Evolutionary conservation across 1,140 invertebrate species (phyloP), one percentile per base, ranked within the genome.

Genomic region (Drepana arcuata): DNA sequence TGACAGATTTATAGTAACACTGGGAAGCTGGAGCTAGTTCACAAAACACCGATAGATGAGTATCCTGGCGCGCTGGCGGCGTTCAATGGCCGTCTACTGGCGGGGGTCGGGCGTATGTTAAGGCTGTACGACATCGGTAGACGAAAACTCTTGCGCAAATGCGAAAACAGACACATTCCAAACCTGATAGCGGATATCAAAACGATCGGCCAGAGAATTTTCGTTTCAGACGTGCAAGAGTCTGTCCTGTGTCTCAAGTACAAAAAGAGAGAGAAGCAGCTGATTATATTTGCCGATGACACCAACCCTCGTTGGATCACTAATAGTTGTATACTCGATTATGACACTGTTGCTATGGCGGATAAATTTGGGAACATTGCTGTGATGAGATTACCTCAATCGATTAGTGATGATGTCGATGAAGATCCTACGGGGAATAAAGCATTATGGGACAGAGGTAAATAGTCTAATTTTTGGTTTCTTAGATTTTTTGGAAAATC

Each of bases 311-410:
- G 97, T 31, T 99, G 95, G 94, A 91, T 99, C 1, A 99, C 97
- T 0, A 91, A 93, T 16, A 93, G 93, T 0, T 92, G 91, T 53
- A 85, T 99, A n/a, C 78, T 99, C 9, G 98, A 99, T 84, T 99
- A 98, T 58, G 95, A 98, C 60, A 99, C 98, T 2, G 91, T 99
- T 13, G 97, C 96, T 0, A 91, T 94, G 18, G 95, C 95, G 2
- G 98, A 99, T 75, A 99, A 99, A 80, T 99, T 99, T 88, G 98
- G 98, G n/a, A 99, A 99, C 70, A 88, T 99, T 48, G 89, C 92
- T 36, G 89, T 99, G 44, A 92, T 98, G 48, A 87, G 98, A 11
- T 73, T 99, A 16, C 94, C 97, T 1, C 88, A 90, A 31, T 95
- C 95, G 42, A 92, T 97, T 0, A 95, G 91, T 14, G 98, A 99